Base-by-base conservation (phyloP, 2,888 invertebrate species). In the Eumerus sabulonum region DNA sequence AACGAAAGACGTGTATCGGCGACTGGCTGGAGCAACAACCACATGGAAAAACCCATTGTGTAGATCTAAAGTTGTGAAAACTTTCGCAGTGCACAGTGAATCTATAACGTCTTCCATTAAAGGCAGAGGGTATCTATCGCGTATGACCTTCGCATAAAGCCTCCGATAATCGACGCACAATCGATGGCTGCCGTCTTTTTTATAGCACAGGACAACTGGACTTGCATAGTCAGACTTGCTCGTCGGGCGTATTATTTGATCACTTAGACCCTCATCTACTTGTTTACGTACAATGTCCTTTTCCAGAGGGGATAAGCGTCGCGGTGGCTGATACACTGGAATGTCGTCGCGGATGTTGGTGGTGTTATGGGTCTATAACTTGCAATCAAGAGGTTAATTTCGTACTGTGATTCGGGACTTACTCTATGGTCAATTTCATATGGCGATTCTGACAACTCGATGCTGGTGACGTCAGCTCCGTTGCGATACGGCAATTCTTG, bases 151-250 rank as follows among this genome's bases (percentile, higher is more conserved):
- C 3, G 36, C 9, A n/a, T 60, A 44, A 1, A 56, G 35, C 14
- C 14, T 27, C 9, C 56, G 27, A 44, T 56, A 56, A 14, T 56
- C 44, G 3, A 45, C 38, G 3, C 47, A 64, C 1, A 53, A 13
- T 18, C 45, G 13, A 4, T 19, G 16, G 4, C 11, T 40, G 7
- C 54, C 47, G 11, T 54, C 47, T n/a, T 38, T 64, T 27, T 64
- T 54, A 9, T 38, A 12, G 18, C 12, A 16, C 12, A 53, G 27
- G 11, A 60, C 59, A 38, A 60, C 47, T 4, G 47, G 47, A 7
- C 56, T 56, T 1, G 48, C 60, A 36, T 18, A 38, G 9, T 48
- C 60, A n/a, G 48, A 60, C 1, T 13, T 19, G 9, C 48, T n/a
- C n/a, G n/a, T 60, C 0, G 19, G 38, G 4, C 12, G n/a, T 12